Base-by-base conservation (phyloP, 2,797 vertebrate species). In the Cercopithecus hamlyni region DNA sequence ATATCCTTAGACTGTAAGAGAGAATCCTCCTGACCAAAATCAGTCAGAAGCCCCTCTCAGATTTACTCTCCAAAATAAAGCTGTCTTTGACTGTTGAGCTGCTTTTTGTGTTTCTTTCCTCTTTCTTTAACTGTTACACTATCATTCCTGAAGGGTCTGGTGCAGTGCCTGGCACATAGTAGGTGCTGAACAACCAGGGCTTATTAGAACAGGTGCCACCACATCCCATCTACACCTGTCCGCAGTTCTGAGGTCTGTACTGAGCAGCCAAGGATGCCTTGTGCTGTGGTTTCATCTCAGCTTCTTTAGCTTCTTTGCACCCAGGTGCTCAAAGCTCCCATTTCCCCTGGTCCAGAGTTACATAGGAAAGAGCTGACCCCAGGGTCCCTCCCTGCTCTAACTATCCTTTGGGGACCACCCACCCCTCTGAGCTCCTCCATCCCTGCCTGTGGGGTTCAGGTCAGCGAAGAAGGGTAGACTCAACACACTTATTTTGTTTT, bases 101-200 rank as follows among this genome's bases (percentile, higher is more conserved):
- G 30, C 30, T 15, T 64, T 33, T 64, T 64, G 61, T 64, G 61
- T 33, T 64, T 64, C 61, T 64, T 33, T 64, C 61, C 61, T 64
- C 61, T 64, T 64, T 64, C 61, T 7, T 33, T 33, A 64, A 64
- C 61, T 64, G 30, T 64, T 64, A 64, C 30, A 33, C 72, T 30
- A 48, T 13, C 55, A 5, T 0, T 6, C 5, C 4, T 2, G 5
- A 10, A 30, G n/a, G 30, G 39, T 26, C 57, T 6, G 6, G 45
- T 7, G 12, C 1, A 0, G 61, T 0, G 33, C 27, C 41, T 36
- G 36, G 88, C 1, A 24, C 6, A 17, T 0, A 30, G 27, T 1
- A 48, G 27, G 24, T 0, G 2, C n/a, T 10, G 17, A 45, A 24
- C 7, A 10, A 20, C 1, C 10, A 57, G 26, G 81, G 27, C 26